Base-by-base conservation (phyloP, 2,888 invertebrate species). In the Dynastes tityus region DNA sequence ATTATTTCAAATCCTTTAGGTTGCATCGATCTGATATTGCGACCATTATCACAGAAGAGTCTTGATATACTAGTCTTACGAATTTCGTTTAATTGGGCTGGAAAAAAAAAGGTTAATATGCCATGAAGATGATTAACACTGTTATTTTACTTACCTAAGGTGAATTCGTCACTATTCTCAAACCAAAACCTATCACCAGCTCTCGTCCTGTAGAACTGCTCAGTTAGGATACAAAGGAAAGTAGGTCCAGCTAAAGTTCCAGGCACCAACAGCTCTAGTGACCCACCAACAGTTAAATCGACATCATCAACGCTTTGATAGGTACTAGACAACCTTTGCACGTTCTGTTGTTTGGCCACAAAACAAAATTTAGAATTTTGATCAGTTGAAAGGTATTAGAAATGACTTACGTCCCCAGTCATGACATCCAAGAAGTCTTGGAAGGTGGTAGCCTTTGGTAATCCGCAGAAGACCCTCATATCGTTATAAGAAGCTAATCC, bases 121-220 rank as follows among this genome's bases (percentile, higher is more conserved):
- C 29, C 53, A 27, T 64, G 4, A 53, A 16, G 3, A 16, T 16
- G 2, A n/a, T 11, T n/a, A n/a, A 37, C 2, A 32, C 8, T 45
- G 2, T 45, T 8, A 45, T 8, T 8, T 8, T 5, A 68, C 83
- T 82, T 85, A 92, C 94, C 92, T 84, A 91, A 89, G 2, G 93
- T 93, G 83, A 95, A 95, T 53, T 88, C 84, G 79, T 92, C 91
- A 4, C 92, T 92, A 83, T 93, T 93, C 88, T 95, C 96, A 84
- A 92, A 97, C 92, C 96, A 97, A 89, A 92, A 97, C 80, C 97
- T 91, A 88, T 98, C 98, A 0, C 96, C 96, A 8, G 92, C 94
- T 84, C 97, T 92, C 0, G 97, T 95, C 81, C 95, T 91, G 86
- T 93, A 95, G 90, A 97, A 97, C 89, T 97, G 97, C 86, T 95